Base-by-base conservation (phyloP, 2,888 invertebrate genomes). In the Xylocampa areola region DNA sequence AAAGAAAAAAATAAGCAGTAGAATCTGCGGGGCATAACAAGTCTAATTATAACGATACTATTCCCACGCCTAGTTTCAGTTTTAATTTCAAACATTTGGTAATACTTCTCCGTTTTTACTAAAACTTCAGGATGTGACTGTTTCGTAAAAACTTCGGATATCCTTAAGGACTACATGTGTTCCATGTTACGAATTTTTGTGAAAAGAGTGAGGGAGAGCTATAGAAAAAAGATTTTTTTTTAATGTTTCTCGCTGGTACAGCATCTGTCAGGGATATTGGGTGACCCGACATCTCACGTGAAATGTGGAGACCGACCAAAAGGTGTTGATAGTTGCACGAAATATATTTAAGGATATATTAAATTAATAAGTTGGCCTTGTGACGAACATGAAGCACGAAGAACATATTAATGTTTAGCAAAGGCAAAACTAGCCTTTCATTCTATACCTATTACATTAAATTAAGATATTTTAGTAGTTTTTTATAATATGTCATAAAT, bases 251-350 rank as follows among this genome's bases (percentile, higher is more conserved):
- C 76, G 80, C 75, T 67, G 69, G 77, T 77, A 59, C 77, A 84
- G 86, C 92, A 92, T 92, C 91, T 92, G 92, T 82, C 80, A 73
- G 82, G 82, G 88, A 84, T 92, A 89, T 92, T 85, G 85, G 87
- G 84, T 92, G 89, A 91, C 90, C 86, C 80, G 79, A 71, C 82
- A 85, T 84, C 85, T 85, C 82, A 79, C 74, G 82, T 76, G 78
- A 85, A 82, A 81, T 75, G 76, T 35, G 59, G 33, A 58, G 41
- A 50, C 13, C 33, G 72, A 51, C 41, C 6, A 17, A 51, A 11
- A 8, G 6, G n/a, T 73, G 37, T 87, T 85, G 84, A 73, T 79
- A 74, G 63, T 84, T 81, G 27, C 1, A 13, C 7, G 8, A n/a
- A 1, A 16, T n/a, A n/a, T n/a, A n/a, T n/a, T n/a, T n/a, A n/a